These are phyloP conservation scores for Leptodactylus fuscus DNA, from an alignment of 2,113 vertebrate genomes.

Conservation along the genomic window DNA sequence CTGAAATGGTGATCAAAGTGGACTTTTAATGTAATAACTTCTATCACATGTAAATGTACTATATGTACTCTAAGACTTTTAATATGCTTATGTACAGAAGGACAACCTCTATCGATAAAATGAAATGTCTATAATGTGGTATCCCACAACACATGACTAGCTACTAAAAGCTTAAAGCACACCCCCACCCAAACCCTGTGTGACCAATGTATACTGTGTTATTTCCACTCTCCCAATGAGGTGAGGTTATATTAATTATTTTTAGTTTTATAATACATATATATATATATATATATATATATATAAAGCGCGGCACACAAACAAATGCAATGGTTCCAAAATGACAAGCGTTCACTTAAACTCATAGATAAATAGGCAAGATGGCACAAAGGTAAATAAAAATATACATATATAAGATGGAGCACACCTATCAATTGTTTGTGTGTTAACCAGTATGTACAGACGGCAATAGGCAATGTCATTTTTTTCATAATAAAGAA, in stretches of 20 bases:
- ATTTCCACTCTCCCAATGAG: neutral
- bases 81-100: neutral
- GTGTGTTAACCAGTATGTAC: conserved; percentile 52
- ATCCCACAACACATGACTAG: too few species aligned
- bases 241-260: neutral
- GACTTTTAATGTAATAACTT: neutral
- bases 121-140: too few species aligned
- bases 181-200: too few species aligned
- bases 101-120: too few species aligned
- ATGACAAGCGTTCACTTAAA: neutral
- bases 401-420: conserved; percentile 41
- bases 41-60: neutral
- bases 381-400: conserved; percentile 35
- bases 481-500: neutral
- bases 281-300: too few species aligned
- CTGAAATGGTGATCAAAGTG: neutral
- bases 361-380: conserved; percentile 19
- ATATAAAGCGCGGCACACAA: too few species aligned
- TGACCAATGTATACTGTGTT: neutral
- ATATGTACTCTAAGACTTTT: neutral
- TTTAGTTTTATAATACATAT: too few species aligned
- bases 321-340: conserved; percentile 16
- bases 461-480: neutral
- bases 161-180: too few species aligned
- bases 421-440: conserved; percentile 41